Conservation (phyloP, 2,113 vertebrate genomes). For the Catharus bicknelli region DNA sequence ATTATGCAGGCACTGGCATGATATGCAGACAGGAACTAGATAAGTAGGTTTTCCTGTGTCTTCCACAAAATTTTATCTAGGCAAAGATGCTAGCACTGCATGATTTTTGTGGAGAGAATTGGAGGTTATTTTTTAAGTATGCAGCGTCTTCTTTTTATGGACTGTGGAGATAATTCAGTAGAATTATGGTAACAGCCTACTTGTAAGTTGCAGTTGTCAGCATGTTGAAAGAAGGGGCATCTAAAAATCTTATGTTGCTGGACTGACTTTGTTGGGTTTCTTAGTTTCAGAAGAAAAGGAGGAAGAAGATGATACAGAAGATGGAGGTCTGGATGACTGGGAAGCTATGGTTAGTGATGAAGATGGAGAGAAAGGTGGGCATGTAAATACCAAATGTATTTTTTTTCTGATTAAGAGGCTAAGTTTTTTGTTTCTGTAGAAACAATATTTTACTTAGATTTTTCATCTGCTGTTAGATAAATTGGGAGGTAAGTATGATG, state of each 20-base stretch:
- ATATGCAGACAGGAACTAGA: background rate
- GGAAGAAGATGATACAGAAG: constrained; percentile 78
- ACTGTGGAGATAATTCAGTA: background rate
- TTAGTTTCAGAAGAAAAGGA: constrained; percentile 76
- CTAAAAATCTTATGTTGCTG: background rate
- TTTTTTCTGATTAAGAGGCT: background rate
- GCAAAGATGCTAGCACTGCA: background rate
- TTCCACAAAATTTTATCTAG: background rate
- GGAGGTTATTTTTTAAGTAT: background rate
- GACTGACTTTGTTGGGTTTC: background rate
- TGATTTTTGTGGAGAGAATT: background rate
- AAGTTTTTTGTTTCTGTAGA: background rate
- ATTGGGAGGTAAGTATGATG: background rate
- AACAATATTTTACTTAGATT: background rate
- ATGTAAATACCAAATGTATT: background rate
- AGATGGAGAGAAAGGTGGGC: constrained; percentile 80
- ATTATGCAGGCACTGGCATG: background rate
- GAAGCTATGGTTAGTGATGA: constrained; percentile 96
- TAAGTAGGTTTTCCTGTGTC: background rate
- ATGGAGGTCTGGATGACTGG: constrained; percentile 90
- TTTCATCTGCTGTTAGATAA: background rate
- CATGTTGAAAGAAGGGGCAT: background rate
- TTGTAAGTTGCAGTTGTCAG: background rate
- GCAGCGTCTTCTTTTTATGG: background rate
- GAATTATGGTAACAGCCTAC: background rate